phyloP scores from a whole-genome alignment of 2,113 vertebrate genomes.

The Gulo gulo region DNA sequence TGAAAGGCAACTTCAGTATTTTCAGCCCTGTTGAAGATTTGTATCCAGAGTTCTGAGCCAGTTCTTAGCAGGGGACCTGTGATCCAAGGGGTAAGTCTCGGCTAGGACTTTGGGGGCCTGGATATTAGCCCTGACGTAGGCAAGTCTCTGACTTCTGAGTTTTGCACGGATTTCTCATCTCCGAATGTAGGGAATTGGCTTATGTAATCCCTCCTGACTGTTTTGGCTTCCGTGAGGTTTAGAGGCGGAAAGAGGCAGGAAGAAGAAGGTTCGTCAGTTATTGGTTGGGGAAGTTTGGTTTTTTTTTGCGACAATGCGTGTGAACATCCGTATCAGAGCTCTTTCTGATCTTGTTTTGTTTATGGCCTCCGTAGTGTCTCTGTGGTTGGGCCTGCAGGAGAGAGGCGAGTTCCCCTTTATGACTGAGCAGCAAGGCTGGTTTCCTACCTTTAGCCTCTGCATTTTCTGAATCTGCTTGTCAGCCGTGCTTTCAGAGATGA shows the following conservation, averaged over 20 bases:
- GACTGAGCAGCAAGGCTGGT: background rate
- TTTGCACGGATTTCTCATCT: background rate
- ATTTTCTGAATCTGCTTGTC: background rate
- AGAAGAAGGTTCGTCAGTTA: background rate
- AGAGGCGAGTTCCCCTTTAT: background rate
- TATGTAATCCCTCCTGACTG: background rate
- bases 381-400: background rate
- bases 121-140: background rate
- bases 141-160: background rate
- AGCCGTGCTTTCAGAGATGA: background rate
- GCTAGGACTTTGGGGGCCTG: background rate
- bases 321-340: background rate
- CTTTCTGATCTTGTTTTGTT: background rate
- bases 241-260: background rate
- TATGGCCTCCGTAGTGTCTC: background rate
- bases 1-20: background rate
- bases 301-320: background rate
- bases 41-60: background rate
- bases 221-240: background rate
- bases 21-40: background rate
- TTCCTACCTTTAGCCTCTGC: background rate
- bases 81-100: background rate
- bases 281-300: background rate
- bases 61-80: background rate
- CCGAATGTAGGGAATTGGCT: background rate